phyloP scores from a whole-genome alignment of 2,888 invertebrate genomes.

The Therioaphis trifolii region DNA sequence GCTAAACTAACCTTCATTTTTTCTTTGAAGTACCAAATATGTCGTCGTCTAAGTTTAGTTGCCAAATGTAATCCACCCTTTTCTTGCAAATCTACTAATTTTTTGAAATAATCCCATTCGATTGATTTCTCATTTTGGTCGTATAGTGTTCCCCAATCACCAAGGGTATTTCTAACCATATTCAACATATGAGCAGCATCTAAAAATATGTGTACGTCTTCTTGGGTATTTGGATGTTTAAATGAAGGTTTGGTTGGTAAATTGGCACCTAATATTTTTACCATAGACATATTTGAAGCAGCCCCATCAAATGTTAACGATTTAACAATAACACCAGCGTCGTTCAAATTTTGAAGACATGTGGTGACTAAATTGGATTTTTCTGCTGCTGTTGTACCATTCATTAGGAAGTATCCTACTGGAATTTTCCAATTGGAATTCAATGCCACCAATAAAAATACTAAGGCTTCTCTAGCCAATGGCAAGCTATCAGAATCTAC shows the following conservation, averaged over 20 bases:
- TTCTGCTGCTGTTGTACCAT: slow-evolving; percentile 6
- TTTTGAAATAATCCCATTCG: slow-evolving; percentile 14
- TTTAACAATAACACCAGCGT: no score
- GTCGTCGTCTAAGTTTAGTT: no score
- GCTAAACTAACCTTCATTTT: no score
- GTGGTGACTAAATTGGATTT: background rate
- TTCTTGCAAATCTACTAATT: slow-evolving; percentile 1
- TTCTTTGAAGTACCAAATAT: no score
- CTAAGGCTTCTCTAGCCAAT: no score
- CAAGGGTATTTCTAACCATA: slow-evolving; percentile 23
- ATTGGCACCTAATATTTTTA: slow-evolving; percentile 1
- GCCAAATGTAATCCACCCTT: background rate
- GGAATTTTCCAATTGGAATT: no score
- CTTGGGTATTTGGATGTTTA: background rate
- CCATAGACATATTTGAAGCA: background rate
- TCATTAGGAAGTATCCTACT: no score
- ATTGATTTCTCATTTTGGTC: slow-evolving; percentile 15
- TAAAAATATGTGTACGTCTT: background rate
- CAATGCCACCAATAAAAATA: no score
- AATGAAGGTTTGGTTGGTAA: background rate
- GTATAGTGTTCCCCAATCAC: slow-evolving; percentile 6
- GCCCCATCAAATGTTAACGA: background rate
- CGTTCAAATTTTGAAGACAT: no score
- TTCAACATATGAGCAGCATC: slow-evolving; percentile 23
- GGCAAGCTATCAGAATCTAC: no score